These are phyloP conservation scores for Aplidium turbinatum DNA, from an alignment of 23 tunicate species.

Conservation along the genomic window DNA sequence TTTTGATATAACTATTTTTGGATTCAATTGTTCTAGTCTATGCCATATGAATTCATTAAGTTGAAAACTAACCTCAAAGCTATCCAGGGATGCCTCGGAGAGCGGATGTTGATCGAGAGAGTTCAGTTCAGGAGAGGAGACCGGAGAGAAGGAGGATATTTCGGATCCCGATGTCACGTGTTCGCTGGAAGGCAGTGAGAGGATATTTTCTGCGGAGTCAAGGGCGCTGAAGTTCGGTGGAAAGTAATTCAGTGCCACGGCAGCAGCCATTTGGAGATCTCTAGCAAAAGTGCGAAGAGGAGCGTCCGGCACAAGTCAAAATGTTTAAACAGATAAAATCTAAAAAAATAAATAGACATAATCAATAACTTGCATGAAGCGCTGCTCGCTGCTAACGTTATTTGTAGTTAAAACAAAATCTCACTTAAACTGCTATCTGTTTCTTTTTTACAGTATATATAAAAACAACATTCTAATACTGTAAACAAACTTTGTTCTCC, in stretches of 20 bases:
- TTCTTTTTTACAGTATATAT: too few species aligned
- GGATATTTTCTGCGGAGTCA: constrained; percentile 30
- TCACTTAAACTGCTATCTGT: too few species aligned
- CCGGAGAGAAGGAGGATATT: constrained; percentile 47
- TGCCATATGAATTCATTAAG: too few species aligned
- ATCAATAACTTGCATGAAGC: too few species aligned
- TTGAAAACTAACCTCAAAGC: constrained; percentile 40
- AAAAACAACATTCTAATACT: too few species aligned
- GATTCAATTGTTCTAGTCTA: too few species aligned
- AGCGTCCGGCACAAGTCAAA: constrained; percentile 4
- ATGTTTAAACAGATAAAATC: too few species aligned
- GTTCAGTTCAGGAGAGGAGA: constrained; percentile 45
- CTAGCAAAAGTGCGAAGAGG: background rate
- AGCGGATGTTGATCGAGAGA: constrained; percentile 34
- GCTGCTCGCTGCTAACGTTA: too few species aligned
- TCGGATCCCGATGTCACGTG: constrained; percentile 32
- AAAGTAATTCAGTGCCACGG: constrained; percentile 76
- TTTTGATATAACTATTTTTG: too few species aligned
- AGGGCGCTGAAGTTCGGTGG: constrained; percentile 48
- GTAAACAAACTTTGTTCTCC: too few species aligned
- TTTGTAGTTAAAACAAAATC: too few species aligned
- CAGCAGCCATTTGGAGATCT: constrained; percentile 82
- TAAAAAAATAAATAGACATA: too few species aligned
- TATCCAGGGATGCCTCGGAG: constrained; percentile 17
- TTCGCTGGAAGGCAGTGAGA: constrained; percentile 28